Conservation (phyloP, 2,888 invertebrate species). For the Drosophila hamatofila region DNA sequence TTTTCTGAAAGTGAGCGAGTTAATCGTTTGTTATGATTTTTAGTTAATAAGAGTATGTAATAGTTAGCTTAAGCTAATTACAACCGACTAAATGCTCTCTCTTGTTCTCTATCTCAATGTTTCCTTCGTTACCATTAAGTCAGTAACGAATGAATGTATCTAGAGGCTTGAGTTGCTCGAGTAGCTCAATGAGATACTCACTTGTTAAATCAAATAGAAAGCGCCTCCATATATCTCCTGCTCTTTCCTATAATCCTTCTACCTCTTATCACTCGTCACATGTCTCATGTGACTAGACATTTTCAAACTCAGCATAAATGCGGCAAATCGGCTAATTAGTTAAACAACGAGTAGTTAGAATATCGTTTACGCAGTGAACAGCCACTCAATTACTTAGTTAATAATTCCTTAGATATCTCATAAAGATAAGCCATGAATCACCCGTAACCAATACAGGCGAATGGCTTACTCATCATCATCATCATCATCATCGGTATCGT, state of each 20-base stretch:
- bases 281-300: not conserved
- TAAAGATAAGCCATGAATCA: not conserved
- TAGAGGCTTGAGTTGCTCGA: too few relatives aligned
- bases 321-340: not conserved
- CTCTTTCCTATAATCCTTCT: not conserved
- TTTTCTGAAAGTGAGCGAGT: too few relatives aligned
- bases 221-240: not conserved
- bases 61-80: too few relatives aligned
- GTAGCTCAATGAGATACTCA: not conserved
- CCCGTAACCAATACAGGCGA: not conserved
- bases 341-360: not conserved
- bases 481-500: not conserved
- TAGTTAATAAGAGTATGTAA: too few relatives aligned
- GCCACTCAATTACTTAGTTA: not conserved
- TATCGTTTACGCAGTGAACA: not conserved
- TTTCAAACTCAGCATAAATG: not conserved
- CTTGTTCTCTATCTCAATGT: too few relatives aligned
- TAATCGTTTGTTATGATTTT: too few relatives aligned
- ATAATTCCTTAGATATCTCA: slow-evolving; percentile 1
- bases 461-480: not conserved
- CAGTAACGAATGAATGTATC: too few relatives aligned
- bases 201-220: not conserved
- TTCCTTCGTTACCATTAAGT: too few relatives aligned
- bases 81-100: too few relatives aligned
- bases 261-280: not conserved